Conservation (phyloP, 1,140 invertebrate species). For the Drosophila setifemur region DNA sequence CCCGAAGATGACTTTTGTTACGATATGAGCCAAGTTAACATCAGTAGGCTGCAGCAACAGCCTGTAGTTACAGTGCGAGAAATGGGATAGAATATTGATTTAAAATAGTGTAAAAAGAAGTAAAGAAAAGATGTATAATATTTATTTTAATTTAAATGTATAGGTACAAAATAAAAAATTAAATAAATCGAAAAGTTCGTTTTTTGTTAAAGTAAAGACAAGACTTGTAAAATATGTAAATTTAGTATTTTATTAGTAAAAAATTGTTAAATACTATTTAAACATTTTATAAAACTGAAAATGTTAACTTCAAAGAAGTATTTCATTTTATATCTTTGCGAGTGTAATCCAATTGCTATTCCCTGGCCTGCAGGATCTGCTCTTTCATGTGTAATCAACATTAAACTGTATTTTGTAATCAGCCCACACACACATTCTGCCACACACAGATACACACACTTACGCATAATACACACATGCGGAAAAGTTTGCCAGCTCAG, state of each 20-base stretch:
- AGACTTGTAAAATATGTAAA: no score
- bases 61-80: conserved; percentile 7
- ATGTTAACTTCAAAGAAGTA: background rate
- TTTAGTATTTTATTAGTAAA: no score
- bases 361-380: conserved; percentile 19
- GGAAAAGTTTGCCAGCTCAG: conserved; percentile 65
- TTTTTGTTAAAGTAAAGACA: no score
- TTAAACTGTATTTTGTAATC: conserved; percentile 79
- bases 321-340: background rate
- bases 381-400: conserved; percentile 74
- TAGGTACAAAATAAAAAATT: no score
- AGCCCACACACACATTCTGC: conserved; percentile 46
- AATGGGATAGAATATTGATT: background rate
- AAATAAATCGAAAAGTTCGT: no score
- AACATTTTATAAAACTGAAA: background rate
- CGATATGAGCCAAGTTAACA: conserved; percentile 46
- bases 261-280: no score
- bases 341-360: conserved; percentile 18
- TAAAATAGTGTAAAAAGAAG: background rate
- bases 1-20: conserved; percentile 38
- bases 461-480: conserved; percentile 5
- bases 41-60: conserved; percentile 26
- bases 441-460: conserved; percentile 3
- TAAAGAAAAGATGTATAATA: background rate
- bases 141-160: background rate